Evolutionary conservation across 2,797 vertebrate species (phyloP).

Genomic region (Margarornis squamiger): DNA sequence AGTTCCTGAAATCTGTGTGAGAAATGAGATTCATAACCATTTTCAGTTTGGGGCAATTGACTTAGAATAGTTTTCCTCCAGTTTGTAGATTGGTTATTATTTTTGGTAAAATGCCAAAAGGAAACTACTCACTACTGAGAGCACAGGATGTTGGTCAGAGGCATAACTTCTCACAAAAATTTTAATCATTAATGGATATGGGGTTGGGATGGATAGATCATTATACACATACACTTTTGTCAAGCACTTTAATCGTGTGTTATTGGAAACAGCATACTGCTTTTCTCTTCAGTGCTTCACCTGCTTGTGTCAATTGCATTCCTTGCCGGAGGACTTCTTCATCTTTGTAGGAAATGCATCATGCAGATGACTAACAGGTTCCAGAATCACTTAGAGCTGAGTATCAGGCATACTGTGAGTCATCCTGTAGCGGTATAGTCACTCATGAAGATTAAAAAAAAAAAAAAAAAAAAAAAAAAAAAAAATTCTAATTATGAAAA

Average conservation of each 20-base stretch:
- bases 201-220: neutral
- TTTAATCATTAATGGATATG: neutral
- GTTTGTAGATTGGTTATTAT: neutral
- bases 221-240: neutral
- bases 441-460: neutral
- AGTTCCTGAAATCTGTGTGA: slow-evolving; percentile 47
- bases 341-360: slow-evolving; percentile 7
- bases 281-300: neutral
- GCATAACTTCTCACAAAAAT: neutral
- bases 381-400: neutral
- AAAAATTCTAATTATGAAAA: neutral
- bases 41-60: neutral
- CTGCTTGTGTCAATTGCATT: neutral
- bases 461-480: neutral
- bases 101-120: neutral
- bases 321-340: neutral
- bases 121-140: neutral
- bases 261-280: neutral
- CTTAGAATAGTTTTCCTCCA: neutral
- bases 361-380: neutral
- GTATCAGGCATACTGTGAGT: neutral
- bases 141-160: neutral
- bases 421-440: neutral
- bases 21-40: neutral
- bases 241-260: neutral